Evolutionary conservation across 2,797 vertebrate genomes (phyloP).

Genomic region (Petrocephalus schoutedeni): DNA sequence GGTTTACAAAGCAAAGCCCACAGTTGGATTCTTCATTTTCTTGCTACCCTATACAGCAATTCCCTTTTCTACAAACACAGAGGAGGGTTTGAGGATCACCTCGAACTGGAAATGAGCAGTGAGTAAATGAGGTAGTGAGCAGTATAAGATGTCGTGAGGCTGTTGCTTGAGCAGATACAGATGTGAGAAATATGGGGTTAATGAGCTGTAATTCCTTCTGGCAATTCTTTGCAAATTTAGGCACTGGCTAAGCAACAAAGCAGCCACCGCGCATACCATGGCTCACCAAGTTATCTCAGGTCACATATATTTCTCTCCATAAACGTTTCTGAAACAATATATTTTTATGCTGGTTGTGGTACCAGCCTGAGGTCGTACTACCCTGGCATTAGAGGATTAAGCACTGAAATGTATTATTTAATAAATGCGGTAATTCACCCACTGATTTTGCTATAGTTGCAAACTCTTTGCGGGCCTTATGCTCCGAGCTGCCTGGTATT

Average conservation of each 20-base stretch:
- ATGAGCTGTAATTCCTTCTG: conserved; percentile 30
- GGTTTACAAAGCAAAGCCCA: not conserved
- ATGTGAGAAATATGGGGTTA: conserved; percentile 18
- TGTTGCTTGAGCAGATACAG: not conserved
- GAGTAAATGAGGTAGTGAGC: not conserved
- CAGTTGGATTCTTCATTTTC: not conserved
- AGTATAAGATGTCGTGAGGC: not conserved
- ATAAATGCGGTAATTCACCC: conserved; percentile 4
- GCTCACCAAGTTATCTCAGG: conserved; percentile 32
- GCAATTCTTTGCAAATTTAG: conserved; percentile 25
- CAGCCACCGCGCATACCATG: conserved; percentile 17
- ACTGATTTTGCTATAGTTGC: not conserved
- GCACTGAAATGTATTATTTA: not conserved
- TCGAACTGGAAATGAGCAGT: not conserved
- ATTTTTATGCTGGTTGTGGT: conserved; percentile 26
- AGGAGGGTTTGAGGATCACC: not conserved
- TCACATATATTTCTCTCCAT: conserved; percentile 33
- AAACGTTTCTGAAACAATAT: conserved; percentile 18
- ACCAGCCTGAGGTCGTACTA: not conserved
- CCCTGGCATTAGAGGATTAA: not conserved
- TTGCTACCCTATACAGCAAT: not conserved
- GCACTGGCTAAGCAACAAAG: conserved; percentile 19
- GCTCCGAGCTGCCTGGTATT: not conserved
- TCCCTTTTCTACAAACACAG: not conserved
- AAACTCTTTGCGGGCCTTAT: not conserved